Conservation (phyloP, 2,888 invertebrate species). For the Eupeodes luniger region DNA sequence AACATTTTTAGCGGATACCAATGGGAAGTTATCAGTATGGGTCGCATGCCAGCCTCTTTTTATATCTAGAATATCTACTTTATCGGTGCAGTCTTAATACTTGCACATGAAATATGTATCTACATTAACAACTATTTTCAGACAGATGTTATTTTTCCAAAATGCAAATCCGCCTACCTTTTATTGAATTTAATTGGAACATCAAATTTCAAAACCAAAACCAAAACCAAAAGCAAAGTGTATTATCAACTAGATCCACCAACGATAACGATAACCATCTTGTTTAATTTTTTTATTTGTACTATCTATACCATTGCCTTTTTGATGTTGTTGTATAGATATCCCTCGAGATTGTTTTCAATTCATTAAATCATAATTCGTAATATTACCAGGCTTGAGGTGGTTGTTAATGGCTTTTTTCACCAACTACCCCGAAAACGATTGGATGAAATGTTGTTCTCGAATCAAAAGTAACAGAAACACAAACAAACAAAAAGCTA, state of each 20-base stretch:
- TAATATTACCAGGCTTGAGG: constrained; percentile 29
- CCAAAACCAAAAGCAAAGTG: too few species aligned
- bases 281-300: neutral
- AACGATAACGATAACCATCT: neutral
- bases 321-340: neutral
- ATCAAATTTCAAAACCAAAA: too few species aligned
- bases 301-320: neutral
- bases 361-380: constrained; percentile 62
- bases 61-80: too few species aligned
- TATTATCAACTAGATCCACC: neutral
- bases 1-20: too few species aligned
- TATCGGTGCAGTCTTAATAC: too few species aligned
- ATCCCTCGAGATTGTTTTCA: constrained; percentile 51
- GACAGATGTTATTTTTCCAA: too few species aligned
- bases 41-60: too few species aligned
- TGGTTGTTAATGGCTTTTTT: constrained; percentile 11
- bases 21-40: too few species aligned
- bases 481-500: neutral
- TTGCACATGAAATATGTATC: too few species aligned
- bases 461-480: constrained; percentile 11
- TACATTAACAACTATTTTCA: too few species aligned
- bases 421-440: constrained; percentile 19
- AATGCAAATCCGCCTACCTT: too few species aligned
- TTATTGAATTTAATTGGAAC: too few species aligned
- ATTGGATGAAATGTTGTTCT: constrained; percentile 53